Conservation (phyloP, 2,888 invertebrate species). For the Auanema sp. region DNA sequence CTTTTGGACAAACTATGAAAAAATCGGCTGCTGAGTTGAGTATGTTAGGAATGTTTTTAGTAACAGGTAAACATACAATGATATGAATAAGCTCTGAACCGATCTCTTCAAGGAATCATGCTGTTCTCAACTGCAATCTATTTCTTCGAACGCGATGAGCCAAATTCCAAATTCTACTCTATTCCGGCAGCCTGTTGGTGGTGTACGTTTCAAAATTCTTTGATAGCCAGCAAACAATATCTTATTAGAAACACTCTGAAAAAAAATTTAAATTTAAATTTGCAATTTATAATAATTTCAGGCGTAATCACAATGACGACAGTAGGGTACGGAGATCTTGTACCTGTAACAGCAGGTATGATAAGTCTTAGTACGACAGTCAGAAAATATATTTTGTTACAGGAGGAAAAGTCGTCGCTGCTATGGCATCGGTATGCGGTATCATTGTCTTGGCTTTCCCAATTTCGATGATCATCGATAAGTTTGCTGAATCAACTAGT, state of each 20-base stretch:
- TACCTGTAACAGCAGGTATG: conserved; percentile 57
- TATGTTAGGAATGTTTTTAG: conserved; percentile 62
- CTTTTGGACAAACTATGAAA: conserved; percentile 61
- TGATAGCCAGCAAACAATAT: too few species aligned
- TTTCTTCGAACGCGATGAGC: conserved; percentile 62
- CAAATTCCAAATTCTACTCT: conserved; percentile 60
- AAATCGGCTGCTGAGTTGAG: conserved; percentile 59
- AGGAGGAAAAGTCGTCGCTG: conserved; percentile 59
- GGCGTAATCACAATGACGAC: conserved; percentile 54
- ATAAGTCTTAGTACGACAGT: background rate
- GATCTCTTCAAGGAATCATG: conserved; percentile 52
- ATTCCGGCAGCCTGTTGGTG: conserved; percentile 63
- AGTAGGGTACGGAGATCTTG: conserved; percentile 60
- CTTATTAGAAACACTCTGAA: too few species aligned
- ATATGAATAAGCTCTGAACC: background rate
- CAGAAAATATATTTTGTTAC: conserved; percentile 2
- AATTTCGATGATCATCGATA: conserved; percentile 63
- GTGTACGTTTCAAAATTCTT: conserved; percentile 54
- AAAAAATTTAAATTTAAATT: too few species aligned
- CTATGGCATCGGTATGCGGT: conserved; percentile 59
- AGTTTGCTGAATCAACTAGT: conserved; percentile 59
- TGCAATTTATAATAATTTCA: conserved; percentile 24
- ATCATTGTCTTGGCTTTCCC: conserved; percentile 62
- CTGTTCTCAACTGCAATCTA: conserved; percentile 61
- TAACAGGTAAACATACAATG: conserved; percentile 43